Evolutionary conservation across 2,113 vertebrate species (phyloP).

Genomic region (Pteruthius melanotis): DNA sequence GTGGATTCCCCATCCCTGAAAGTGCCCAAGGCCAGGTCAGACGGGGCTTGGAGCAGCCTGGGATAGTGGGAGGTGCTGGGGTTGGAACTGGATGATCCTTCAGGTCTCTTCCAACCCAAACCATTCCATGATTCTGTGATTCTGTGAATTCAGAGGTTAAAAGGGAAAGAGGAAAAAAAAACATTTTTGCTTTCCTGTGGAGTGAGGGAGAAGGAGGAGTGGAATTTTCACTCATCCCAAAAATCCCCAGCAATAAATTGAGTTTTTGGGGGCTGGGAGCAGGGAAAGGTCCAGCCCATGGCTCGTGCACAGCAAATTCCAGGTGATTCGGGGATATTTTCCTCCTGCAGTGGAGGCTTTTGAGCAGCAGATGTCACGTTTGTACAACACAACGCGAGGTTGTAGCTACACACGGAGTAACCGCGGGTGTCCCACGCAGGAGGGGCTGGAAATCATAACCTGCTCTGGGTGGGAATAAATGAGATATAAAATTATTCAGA

Average conservation of each 20-base stretch:
- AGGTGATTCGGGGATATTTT: accelerated
- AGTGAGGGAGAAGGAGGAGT: not conserved
- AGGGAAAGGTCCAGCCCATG: accelerated
- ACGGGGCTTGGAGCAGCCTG: not conserved
- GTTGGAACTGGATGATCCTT: accelerated
- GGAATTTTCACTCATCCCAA: not conserved
- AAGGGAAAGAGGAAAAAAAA: not conserved
- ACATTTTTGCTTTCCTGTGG: accelerated
- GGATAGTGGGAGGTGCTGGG: accelerated
- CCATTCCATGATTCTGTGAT: not conserved
- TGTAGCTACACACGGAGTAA: not conserved
- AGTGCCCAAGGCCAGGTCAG: not conserved
- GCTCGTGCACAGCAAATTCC: not conserved
- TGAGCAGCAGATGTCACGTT: constrained; percentile 48
- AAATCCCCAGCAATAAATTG: not conserved
- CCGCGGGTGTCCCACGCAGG: accelerated
- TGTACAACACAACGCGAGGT: not conserved
- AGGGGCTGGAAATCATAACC: accelerated
- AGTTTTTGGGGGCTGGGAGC: not conserved
- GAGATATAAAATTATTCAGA: accelerated
- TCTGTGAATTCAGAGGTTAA: not conserved
- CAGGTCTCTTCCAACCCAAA: not conserved
- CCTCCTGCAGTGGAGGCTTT: not conserved
- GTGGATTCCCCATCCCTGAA: not conserved
- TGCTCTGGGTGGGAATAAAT: not conserved